Evolutionary conservation across 2,888 invertebrate species (phyloP), one percentile per base, ranked within the genome.

Genomic region (Sinelater perroti): DNA sequence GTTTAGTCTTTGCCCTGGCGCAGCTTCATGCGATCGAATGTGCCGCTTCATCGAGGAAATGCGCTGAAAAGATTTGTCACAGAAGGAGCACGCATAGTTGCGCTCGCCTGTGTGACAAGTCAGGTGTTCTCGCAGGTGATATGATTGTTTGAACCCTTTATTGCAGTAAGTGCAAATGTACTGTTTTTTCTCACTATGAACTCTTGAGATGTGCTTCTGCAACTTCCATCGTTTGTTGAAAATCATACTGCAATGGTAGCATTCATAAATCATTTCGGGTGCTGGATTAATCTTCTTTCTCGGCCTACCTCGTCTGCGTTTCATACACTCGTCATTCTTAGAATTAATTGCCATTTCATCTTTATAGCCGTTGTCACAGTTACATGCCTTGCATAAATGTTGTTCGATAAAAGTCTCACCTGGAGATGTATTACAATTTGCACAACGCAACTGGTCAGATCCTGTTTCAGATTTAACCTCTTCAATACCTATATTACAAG

Each of bases 41-140:
- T 76, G 75, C 40, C 74, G 56, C 24, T 66, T 65, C 38, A 70
- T 63, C 6, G 74, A 74, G 1, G 75, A 74, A 24, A 69, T 56
- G 26, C 75, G 59, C 38, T 67, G 68, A 53, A 75, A 75, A 6
- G 63, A 63, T 62, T 74, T 75, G 10, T 68, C 69, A 52, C 76
- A 76, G 35, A 71, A 61, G 1, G 65, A 57, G 57, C 76, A 76
- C 7, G 60, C 62, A 51, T 69, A 75, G 28, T 70, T 72, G 26
- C 67, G 67, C 44, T 73, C 73, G 2, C 72, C 73, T 1, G 72
- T 75, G 47, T 75, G 75, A 1, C 65, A 63, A 1, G 71, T 68
- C 30, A 72, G 50, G 52, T 75, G 75, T 52, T 75, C 75, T 6
- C 67, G 65, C 8, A 75, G 56, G 56, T 72, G 72, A 57, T 62